Percentiles rank a stretch among this genome's conserved stretches.
Conservation (phyloP, 2,888 invertebrate species). For the Acleris sparsana region DNA sequence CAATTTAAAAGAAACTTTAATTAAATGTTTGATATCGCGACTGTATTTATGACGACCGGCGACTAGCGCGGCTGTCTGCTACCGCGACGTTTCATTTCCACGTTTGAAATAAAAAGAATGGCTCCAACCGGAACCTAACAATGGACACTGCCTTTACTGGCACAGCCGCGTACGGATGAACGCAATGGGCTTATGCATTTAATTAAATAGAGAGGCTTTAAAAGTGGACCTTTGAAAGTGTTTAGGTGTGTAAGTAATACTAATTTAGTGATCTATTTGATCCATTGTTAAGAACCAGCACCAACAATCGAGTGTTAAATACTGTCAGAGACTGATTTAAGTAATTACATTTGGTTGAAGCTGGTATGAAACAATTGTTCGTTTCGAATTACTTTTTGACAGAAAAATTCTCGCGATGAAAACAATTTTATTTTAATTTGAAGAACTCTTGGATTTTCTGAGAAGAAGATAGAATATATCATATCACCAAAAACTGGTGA, state of each 20-base stretch:
- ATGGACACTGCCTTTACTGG: constrained; percentile 23
- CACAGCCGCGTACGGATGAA: constrained; percentile 7
- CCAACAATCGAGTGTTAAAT: no score
- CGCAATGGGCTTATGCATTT: constrained; percentile 28
- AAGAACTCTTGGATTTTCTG: no score
- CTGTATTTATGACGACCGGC: constrained; percentile 54
- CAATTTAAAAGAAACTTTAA: constrained; percentile 71
- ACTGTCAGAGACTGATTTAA: no score
- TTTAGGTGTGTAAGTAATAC: not conserved
- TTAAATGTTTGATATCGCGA: constrained; percentile 58
- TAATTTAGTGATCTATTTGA: not conserved
- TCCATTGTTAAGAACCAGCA: no score
- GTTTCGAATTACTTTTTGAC: no score
- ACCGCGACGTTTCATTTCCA: constrained; percentile 53
- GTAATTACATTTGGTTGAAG: no score
- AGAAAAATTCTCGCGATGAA: not conserved
- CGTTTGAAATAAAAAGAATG: constrained; percentile 42
- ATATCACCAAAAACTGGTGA: no score
- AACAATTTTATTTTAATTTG: no score
- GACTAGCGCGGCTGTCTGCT: constrained; percentile 40
- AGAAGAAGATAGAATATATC: no score
- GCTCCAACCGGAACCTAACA: constrained; percentile 32
- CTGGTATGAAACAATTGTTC: no score
- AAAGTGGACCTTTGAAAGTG: not conserved
- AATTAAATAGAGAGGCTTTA: constrained; percentile 22